These are phyloP conservation scores for Exephanes ischioxanthus DNA, from an alignment of 2,888 invertebrate genomes.

Conservation along the genomic window DNA sequence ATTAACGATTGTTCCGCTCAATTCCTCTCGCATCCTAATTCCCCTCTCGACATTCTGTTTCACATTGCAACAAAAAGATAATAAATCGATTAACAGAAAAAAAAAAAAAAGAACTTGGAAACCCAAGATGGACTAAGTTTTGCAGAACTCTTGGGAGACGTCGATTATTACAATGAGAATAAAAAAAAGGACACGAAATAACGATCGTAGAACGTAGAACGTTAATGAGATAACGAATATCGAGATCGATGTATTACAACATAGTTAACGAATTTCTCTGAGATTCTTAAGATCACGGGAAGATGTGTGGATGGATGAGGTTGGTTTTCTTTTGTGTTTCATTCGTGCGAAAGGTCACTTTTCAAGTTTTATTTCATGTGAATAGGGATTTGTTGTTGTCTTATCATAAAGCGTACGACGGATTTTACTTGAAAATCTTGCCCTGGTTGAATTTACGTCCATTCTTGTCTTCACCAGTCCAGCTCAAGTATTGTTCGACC, in stretches of 20 bases:
- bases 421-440: conserved; percentile 97
- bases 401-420: conserved; percentile 74
- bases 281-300: conserved; percentile 43
- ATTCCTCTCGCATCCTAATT: neutral
- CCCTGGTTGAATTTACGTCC: conserved; percentile 99
- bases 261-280: conserved; percentile 14
- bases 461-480: conserved; percentile 94
- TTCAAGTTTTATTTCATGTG: conserved; percentile 76
- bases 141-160: conserved; percentile 31
- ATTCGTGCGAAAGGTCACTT: conserved; percentile 60
- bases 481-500: conserved; percentile 95
- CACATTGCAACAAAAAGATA: neutral
- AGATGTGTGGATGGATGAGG: conserved; percentile 54
- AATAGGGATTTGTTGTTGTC: conserved; percentile 77
- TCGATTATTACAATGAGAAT: conserved; percentile 58
- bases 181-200: conserved; percentile 32
- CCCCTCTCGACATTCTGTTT: neutral
- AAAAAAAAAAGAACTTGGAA: conserved; percentile 9
- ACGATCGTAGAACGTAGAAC: conserved; percentile 35
- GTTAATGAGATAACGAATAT: conserved; percentile 24
- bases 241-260: conserved; percentile 35
- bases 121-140: conserved; percentile 42
- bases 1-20: conserved; percentile 16
- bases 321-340: conserved; percentile 66
- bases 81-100: conserved; percentile 35